phyloP scores from a whole-genome alignment of 2,113 vertebrate genomes.

The Dasyornis broadbenti region DNA sequence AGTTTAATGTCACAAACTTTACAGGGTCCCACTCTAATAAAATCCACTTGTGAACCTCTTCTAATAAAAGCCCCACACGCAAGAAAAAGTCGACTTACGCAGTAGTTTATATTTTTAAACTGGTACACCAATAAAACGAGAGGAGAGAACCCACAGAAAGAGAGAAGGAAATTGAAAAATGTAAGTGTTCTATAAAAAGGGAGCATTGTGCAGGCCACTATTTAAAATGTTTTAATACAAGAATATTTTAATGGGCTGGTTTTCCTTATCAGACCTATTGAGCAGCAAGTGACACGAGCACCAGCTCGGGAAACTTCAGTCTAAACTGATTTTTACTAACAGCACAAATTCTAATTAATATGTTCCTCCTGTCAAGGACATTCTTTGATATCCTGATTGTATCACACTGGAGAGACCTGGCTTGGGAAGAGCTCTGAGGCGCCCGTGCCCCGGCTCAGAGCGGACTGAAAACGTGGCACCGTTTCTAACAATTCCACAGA shows the following conservation, averaged over 20 bases:
- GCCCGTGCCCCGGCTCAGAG: conserved; percentile 37
- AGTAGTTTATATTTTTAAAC: not conserved
- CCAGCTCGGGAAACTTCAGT: conserved; percentile 35
- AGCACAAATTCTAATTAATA: conserved; percentile 50
- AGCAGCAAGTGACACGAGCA: conserved; percentile 4
- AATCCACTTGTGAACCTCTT: not conserved
- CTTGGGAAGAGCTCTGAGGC: conserved; percentile 46
- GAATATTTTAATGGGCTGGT: too few relatives aligned
- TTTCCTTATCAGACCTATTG: not conserved
- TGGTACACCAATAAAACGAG: not conserved
- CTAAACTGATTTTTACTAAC: conserved; percentile 36
- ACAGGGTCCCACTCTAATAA: not conserved
- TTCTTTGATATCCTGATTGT: conserved; percentile 56
- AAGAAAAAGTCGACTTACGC: not conserved
- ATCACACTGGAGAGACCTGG: conserved; percentile 42
- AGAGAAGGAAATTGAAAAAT: not conserved
- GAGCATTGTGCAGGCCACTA: not conserved
- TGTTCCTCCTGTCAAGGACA: conserved; percentile 22
- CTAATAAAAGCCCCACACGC: conserved; percentile 10
- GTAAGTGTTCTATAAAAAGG: not conserved
- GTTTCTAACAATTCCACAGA: not conserved
- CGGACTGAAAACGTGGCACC: not conserved
- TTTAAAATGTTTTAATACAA: not conserved
- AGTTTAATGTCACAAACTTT: not conserved
- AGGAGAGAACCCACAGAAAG: not conserved